Conservation (phyloP, 2,113 vertebrate species). For the chimpanzee (Pan troglodytes) region NHGRI_mPanTro3-v2.1_pri NC_072401.2:159042001-159042500, state of each 20-base stretch:
- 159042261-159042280: background rate
- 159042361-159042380: background rate
- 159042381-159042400: background rate
- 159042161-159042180: background rate
- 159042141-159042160: background rate
- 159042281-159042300: background rate
- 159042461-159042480: background rate
- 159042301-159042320: background rate
- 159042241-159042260: background rate
- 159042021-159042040: background rate
- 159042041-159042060: background rate
- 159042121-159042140: background rate
- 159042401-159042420: background rate
- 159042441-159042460: background rate
- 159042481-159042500: background rate
- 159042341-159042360: background rate
- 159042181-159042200: background rate
- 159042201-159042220: background rate
- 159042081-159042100: background rate
- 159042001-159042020: background rate
- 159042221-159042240: background rate
- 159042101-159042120: background rate
- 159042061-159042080: background rate
- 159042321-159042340: background rate
- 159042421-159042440: background rate